Evolutionary conservation across 1,140 invertebrate species (phyloP).

Genomic region (Aporrectodea caliginosa): DNA sequence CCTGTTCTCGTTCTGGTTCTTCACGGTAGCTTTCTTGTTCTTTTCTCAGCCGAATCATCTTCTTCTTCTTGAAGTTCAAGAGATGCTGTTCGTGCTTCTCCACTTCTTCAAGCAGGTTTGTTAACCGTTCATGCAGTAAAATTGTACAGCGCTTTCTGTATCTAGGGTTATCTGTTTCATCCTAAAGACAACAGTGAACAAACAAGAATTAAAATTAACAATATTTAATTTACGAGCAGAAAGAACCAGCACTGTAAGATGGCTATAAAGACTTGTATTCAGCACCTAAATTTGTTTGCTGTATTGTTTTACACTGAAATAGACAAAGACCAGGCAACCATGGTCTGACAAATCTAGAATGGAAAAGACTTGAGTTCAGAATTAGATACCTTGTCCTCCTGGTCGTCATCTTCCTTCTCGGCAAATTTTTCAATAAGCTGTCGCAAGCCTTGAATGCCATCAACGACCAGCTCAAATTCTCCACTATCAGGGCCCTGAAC

Average conservation of each 20-base stretch:
- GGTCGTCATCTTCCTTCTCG: not conserved
- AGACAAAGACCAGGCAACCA: too few relatives aligned
- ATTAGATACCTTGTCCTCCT: not conserved
- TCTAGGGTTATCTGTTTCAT: too few relatives aligned
- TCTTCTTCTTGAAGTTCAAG: not conserved
- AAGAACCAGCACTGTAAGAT: too few relatives aligned
- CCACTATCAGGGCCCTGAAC: not conserved
- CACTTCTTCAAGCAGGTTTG: not conserved
- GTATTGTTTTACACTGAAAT: too few relatives aligned
- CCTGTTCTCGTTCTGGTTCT: not conserved
- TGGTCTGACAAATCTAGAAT: too few relatives aligned
- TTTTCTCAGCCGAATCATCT: not conserved
- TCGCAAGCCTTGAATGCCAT: not conserved
- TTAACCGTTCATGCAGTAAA: not conserved
- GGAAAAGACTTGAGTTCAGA: too few relatives aligned
- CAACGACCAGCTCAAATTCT: not conserved
- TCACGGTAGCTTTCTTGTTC: not conserved
- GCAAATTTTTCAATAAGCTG: not conserved
- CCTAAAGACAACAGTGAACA: too few relatives aligned
- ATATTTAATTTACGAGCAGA: too few relatives aligned
- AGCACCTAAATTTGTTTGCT: too few relatives aligned
- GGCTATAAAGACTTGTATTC: too few relatives aligned
- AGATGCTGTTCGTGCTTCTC: not conserved
- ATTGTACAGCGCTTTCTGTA: not conserved
- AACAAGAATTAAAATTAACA: too few relatives aligned